phyloP scores from a whole-genome alignment of 2,888 invertebrate species.

The Cataglyphis albicans region DNA sequence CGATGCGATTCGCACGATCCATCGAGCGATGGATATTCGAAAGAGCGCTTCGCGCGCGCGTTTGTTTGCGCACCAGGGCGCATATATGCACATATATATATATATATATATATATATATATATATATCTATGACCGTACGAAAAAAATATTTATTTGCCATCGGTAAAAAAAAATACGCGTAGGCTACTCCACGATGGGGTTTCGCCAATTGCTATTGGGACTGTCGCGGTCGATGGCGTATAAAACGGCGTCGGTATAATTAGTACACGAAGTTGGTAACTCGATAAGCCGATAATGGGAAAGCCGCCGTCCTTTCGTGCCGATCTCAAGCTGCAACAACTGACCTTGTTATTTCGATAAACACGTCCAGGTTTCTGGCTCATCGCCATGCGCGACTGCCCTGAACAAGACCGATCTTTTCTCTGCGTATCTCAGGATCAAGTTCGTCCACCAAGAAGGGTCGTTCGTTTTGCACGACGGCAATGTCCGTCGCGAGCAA shows the following conservation, averaged over 20 bases:
- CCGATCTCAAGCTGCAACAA: conserved; percentile 67
- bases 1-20: conserved; percentile 49
- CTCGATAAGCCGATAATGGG: conserved; percentile 75
- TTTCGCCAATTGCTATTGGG: conserved; percentile 32
- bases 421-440: conserved; percentile 32
- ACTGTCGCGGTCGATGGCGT: conserved; percentile 34
- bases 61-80: conserved; percentile 38
- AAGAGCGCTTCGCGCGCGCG: conserved; percentile 34
- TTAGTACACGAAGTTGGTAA: conserved; percentile 71
- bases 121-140: conserved; percentile 2
- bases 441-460: conserved; percentile 22
- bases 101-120: conserved; percentile 24
- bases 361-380: conserved; percentile 69
- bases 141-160: conserved; percentile 49
- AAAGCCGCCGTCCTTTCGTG: conserved; percentile 48
- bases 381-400: conserved; percentile 60
- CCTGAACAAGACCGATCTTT: conserved; percentile 49
- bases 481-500: neutral
- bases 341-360: conserved; percentile 74
- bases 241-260: conserved; percentile 64
- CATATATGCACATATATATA: neutral
- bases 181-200: neutral
- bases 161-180: conserved; percentile 23
- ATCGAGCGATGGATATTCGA: conserved; percentile 48
- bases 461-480: conserved; percentile 10